Conservation (phyloP, 2,113 vertebrate genomes). For the Anthoscopus minutus region DNA sequence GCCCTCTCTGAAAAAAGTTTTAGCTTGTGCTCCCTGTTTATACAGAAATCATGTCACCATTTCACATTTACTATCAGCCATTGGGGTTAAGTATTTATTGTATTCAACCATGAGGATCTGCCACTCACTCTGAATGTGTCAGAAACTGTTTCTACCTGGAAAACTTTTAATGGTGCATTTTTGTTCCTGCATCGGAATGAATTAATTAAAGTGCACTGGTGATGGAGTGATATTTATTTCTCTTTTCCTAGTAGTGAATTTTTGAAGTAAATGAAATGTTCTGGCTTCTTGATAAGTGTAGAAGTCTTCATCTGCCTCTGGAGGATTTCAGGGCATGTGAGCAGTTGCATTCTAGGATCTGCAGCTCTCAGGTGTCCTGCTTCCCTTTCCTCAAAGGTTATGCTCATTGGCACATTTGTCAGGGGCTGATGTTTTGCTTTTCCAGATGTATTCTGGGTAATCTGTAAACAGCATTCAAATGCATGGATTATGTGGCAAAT, state of each 20-base stretch:
- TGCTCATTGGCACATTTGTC: neutral
- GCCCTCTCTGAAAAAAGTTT: neutral
- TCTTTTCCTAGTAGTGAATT: neutral
- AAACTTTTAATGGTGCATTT: neutral
- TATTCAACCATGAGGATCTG: neutral
- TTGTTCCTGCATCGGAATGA: neutral
- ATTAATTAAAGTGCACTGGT: neutral
- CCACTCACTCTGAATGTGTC: neutral
- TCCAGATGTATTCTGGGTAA: neutral
- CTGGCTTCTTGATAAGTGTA: neutral
- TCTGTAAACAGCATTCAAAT: neutral
- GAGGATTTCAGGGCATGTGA: neutral
- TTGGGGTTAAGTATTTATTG: neutral
- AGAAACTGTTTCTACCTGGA: neutral
- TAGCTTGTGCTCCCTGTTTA: neutral
- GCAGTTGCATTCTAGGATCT: neutral
- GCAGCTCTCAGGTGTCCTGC: neutral
- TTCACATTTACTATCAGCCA: neutral
- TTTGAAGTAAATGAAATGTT: neutral
- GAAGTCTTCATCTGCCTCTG: neutral
- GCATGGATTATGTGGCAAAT: neutral
- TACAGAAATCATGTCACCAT: neutral
- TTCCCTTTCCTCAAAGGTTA: neutral
- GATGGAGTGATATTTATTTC: neutral
- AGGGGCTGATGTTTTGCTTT: constrained; percentile 4